Evolutionary conservation across 2,797 vertebrate genomes (phyloP), one percentile per base, ranked within the genome.

Genomic region (Rhinichthys osculus): DNA sequence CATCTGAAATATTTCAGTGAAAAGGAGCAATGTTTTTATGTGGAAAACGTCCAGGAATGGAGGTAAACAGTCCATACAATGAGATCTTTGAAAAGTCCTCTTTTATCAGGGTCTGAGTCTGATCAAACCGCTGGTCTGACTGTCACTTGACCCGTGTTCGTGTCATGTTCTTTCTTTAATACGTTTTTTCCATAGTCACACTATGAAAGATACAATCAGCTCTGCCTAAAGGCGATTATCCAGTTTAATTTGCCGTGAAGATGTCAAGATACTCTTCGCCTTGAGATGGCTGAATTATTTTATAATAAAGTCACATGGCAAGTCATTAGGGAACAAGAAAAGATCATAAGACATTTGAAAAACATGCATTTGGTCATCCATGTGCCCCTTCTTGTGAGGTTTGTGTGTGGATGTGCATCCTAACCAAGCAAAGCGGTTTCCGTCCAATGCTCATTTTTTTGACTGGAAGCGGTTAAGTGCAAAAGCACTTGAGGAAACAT

Each of bases 401-500:
- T 5, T 52, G 40, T 62, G 27, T 35, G 27, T 0, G 30, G 50
- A 50, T 33, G 0, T 62, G 6, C 17, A 67, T 10, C 1, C 59
- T 27, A 76, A 74, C 81, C 42, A 76, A 52, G 59, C 59, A 67
- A 50, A 76, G 27, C 4, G 2, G 38, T 79, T 85, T 85, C 76
- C 27, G 3, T 47, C 50, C 52, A 35, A 14, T 70, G 77, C n/a
- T 71, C 38, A 6, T 76, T 83, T 74, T 44, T 35, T 50, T 38
- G 42, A 66, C 42, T 50, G 67, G 52, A 72, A 83, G 40, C 7
- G 30, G 59, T 88, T 83, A 40, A 74, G 76, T 81, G 76, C 52
- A 80, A 83, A 88, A 92, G 89, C 89, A 91, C 90, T 92, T 82
- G 71, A 90, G 67, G 90, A 90, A 93, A 95, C 81, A 27, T 38